Conservation (phyloP, 2,797 vertebrate species). For the Gymnothorax javanicus region DNA sequence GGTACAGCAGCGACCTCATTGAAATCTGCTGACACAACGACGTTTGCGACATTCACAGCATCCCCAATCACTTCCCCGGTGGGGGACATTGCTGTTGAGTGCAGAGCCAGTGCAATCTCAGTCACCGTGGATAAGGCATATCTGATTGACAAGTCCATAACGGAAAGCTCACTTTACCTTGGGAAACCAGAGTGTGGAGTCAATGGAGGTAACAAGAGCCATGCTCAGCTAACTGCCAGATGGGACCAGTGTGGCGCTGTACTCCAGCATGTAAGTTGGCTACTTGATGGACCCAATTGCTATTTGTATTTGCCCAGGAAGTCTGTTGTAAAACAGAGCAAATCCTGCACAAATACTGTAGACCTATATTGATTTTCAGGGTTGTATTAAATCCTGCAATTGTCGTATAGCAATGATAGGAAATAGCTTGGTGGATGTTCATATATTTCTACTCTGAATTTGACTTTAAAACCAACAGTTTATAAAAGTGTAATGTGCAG, state of each 20-base stretch:
- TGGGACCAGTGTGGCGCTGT: conserved; percentile 78
- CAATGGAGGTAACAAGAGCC: conserved; percentile 68
- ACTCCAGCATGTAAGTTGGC: conserved; percentile 70
- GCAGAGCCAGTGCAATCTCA: conserved; percentile 67
- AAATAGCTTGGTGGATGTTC: too few relatives aligned
- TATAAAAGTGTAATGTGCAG: too few relatives aligned
- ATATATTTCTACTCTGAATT: too few relatives aligned
- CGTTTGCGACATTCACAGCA: background rate
- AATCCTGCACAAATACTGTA: too few relatives aligned
- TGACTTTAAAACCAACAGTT: too few relatives aligned
- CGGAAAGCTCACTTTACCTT: conserved; percentile 74
- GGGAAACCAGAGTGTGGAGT: conserved; percentile 72
- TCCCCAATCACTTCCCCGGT: background rate
- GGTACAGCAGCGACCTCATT: background rate
- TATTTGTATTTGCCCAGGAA: too few relatives aligned
- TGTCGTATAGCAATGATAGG: too few relatives aligned
- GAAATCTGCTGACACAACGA: background rate
- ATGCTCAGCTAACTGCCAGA: conserved; percentile 67
- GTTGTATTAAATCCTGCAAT: too few relatives aligned
- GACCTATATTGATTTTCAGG: too few relatives aligned
- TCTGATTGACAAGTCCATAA: conserved; percentile 69
- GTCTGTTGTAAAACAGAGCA: too few relatives aligned
- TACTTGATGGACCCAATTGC: too few relatives aligned
- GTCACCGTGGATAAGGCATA: conserved; percentile 72
- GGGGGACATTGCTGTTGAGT: conserved; percentile 66